Conservation (phyloP, 2,888 invertebrate genomes). For the Gari tellinella region DNA sequence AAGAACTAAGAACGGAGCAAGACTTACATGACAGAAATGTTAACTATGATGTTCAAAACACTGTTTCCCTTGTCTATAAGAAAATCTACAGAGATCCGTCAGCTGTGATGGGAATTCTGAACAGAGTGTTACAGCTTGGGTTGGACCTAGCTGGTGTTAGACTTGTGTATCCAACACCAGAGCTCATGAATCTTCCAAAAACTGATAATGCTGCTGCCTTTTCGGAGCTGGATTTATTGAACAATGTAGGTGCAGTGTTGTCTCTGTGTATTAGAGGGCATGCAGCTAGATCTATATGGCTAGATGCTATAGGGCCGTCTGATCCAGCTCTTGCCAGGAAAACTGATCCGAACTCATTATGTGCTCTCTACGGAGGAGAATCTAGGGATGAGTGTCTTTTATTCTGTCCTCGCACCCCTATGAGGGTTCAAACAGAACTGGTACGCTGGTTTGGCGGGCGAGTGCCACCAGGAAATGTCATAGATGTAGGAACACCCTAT, state of each 20-base stretch:
- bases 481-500: slow-evolving; percentile 77
- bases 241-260: slow-evolving; percentile 78
- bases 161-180: slow-evolving; percentile 76
- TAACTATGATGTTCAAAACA: slow-evolving; percentile 77
- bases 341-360: slow-evolving; percentile 81
- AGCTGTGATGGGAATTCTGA: slow-evolving; percentile 79
- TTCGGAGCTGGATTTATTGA: slow-evolving; percentile 61
- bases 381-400: slow-evolving; percentile 77
- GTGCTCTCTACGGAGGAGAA: slow-evolving; percentile 79
- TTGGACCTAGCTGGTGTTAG: slow-evolving; percentile 78
- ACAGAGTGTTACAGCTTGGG: slow-evolving; percentile 78
- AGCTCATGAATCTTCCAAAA: slow-evolving; percentile 66
- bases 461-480: slow-evolving; percentile 75
- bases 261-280: slow-evolving; percentile 79
- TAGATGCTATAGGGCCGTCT: slow-evolving; percentile 80
- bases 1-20: slow-evolving; percentile 69
- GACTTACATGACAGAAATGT: slow-evolving; percentile 62
- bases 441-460: slow-evolving; percentile 82
- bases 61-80: slow-evolving; percentile 79
- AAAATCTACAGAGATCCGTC: slow-evolving; percentile 76
- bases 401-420: slow-evolving; percentile 78
- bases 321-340: slow-evolving; percentile 78
- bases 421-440: slow-evolving; percentile 74
- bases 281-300: slow-evolving; percentile 77
- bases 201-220: slow-evolving; percentile 51